Percentiles rank a stretch among this genome's conserved stretches.
Evolutionary conservation across 2,113 vertebrate genomes (phyloP).

Genomic region (Mesoclemmys tuberculata): DNA sequence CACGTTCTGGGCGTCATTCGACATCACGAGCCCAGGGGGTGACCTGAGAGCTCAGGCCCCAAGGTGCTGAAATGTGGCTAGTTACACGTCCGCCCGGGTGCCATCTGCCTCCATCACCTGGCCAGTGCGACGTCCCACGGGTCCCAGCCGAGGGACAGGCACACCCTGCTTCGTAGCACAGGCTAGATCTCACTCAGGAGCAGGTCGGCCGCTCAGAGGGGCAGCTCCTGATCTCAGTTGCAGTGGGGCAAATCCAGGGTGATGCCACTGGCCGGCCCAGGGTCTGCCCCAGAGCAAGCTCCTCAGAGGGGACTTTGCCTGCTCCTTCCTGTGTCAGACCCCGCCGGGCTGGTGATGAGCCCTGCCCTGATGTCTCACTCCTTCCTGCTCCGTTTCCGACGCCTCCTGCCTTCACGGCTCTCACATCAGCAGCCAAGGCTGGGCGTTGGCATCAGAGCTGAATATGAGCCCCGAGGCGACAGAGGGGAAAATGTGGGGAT

Average conservation of each 20-base stretch:
- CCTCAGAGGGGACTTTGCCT: too few relatives aligned
- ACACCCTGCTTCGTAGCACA: too few relatives aligned
- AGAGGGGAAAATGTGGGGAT: background rate
- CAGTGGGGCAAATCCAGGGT: background rate
- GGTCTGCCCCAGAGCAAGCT: background rate
- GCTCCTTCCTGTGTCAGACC: background rate
- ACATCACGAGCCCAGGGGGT: background rate
- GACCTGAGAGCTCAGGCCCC: background rate
- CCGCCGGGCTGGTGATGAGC: accelerated
- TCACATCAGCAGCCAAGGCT: accelerated
- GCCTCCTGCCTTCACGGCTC: background rate
- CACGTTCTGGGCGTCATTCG: accelerated
- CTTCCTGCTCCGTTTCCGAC: background rate
- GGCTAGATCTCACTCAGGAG: background rate
- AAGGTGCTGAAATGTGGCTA: too few relatives aligned
- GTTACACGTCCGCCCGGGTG: background rate
- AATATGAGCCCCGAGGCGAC: background rate
- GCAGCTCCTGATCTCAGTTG: background rate
- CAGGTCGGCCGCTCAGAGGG: background rate
- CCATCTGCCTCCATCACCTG: background rate
- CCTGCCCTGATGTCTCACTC: accelerated
- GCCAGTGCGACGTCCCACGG: too few relatives aligned
- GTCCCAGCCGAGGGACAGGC: too few relatives aligned
- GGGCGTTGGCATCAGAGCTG: accelerated
- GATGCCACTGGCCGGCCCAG: background rate